Evolutionary conservation across 2,888 invertebrate species (phyloP).

Genomic region (Melitaea athalia): DNA sequence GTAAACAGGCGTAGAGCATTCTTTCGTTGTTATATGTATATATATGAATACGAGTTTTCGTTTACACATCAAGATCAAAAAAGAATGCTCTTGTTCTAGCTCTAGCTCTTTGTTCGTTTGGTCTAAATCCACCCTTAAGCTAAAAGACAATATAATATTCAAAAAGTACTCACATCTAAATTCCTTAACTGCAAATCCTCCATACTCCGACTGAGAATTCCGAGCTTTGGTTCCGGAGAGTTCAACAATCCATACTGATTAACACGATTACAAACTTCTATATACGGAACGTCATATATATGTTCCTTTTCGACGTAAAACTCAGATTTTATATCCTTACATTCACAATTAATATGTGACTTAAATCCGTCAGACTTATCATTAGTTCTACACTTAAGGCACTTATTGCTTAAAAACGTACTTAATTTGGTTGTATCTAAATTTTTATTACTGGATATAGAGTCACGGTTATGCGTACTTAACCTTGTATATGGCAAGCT

Average conservation of each 20-base stretch:
- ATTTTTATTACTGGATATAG: constrained; percentile 56
- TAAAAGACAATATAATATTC: background rate
- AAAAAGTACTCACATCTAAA: constrained; percentile 54
- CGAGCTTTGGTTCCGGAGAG: constrained; percentile 45
- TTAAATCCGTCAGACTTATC: constrained; percentile 61
- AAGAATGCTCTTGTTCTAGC: no score
- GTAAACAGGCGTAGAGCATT: no score
- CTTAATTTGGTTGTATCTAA: constrained; percentile 40
- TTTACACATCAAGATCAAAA: background rate
- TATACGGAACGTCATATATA: constrained; percentile 84
- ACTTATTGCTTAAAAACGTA: constrained; percentile 48
- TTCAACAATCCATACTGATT: constrained; percentile 63
- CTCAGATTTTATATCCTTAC: constrained; percentile 55
- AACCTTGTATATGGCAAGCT: constrained; percentile 71
- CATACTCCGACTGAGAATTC: constrained; percentile 57
- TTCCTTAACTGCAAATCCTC: constrained; percentile 54
- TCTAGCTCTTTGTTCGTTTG: no score
- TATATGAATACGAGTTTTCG: no score
- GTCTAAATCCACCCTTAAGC: no score
- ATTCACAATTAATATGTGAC: constrained; percentile 71
- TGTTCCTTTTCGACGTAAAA: constrained; percentile 77
- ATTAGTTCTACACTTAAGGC: constrained; percentile 58
- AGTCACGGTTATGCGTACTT: constrained; percentile 46
- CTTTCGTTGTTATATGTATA: no score
- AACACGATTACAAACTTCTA: constrained; percentile 33